These are phyloP conservation scores for Hyperoodon ampullatus DNA, from an alignment of 2,113 vertebrate genomes.

Conservation along the genomic window DNA sequence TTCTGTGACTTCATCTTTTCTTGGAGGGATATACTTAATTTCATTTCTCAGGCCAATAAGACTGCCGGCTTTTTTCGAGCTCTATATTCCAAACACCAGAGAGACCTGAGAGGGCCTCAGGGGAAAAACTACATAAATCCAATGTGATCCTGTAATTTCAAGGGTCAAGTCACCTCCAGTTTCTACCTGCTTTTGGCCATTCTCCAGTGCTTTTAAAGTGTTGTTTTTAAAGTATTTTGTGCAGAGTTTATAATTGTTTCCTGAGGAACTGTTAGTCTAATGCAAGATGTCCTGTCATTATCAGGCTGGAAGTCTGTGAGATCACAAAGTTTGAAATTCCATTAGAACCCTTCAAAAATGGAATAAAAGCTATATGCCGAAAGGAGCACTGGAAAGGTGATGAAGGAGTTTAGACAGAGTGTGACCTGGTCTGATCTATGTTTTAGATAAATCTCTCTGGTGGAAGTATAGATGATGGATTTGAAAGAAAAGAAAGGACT, in stretches of 20 bases:
- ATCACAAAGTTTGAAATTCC: neutral
- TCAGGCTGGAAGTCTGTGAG: neutral
- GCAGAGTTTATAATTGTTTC: neutral
- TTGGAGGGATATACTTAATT: neutral
- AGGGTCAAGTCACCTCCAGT: neutral
- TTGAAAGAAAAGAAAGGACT: neutral
- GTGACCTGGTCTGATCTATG: neutral
- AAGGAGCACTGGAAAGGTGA: neutral
- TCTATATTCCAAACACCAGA: neutral
- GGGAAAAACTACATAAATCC: neutral
- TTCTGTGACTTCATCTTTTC: neutral
- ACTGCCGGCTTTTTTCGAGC: neutral
- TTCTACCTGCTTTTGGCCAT: neutral
- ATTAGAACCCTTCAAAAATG: neutral
- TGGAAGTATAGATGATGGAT: neutral
- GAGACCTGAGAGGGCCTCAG: neutral
- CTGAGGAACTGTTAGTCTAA: neutral
- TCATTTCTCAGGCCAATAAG: neutral
- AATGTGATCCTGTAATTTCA: neutral
- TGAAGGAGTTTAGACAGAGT: neutral
- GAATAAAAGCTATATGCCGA: neutral
- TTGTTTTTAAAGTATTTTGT: neutral
- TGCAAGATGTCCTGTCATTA: neutral
- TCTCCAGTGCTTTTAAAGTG: neutral
- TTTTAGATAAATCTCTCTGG: neutral